Evolutionary conservation across 2,888 invertebrate species (phyloP), one percentile per base, ranked within the genome.

Genomic region (Parasteatoda lunata): DNA sequence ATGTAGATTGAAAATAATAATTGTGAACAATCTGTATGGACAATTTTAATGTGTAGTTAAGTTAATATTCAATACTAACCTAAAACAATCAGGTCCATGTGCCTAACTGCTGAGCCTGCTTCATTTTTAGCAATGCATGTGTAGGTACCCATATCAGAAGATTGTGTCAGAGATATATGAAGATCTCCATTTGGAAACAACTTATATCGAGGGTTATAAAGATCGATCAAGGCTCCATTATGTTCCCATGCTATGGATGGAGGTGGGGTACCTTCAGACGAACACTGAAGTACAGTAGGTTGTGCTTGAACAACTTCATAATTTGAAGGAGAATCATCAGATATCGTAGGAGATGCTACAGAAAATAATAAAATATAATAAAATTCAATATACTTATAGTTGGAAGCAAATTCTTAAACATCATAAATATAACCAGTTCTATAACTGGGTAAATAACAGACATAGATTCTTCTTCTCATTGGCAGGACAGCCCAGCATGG

Each of bases 61-160:
- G 30, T 30, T 30, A 30, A 30, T 2, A 30, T 30, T 30, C 30
- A 30, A 48, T 54, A 5, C 90, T 88, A 91, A 88, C 88, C 84
- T 71, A 81, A 75, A n/a, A 89, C 84, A 15, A 81, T 70, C 9
- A 89, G 75, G 65, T 84, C 83, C 15, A 77, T 90, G n/a, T 90
- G 90, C 48, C 90, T 90, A 45, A 90, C 90, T 11, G 93, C 91
- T 4, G 92, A 91, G 0, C 94, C 95, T 52, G 94, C 94, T 48
- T 91, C 90, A 90, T 95, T 95, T 84, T 92, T 92, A 0, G 93
- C 94, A 0, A 93, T 91, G 90, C 95, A 95, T 69, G 92, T 91
- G 90, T 93, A 93, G 4, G 91, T 90, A 1, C 93, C 93, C 54
- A 91, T 90, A 89, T 93, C 92, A 73, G 89, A 89, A 73, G 91